phyloP scores from a whole-genome alignment of 1,140 invertebrate species.

The Harlomillsia oculata region DNA sequence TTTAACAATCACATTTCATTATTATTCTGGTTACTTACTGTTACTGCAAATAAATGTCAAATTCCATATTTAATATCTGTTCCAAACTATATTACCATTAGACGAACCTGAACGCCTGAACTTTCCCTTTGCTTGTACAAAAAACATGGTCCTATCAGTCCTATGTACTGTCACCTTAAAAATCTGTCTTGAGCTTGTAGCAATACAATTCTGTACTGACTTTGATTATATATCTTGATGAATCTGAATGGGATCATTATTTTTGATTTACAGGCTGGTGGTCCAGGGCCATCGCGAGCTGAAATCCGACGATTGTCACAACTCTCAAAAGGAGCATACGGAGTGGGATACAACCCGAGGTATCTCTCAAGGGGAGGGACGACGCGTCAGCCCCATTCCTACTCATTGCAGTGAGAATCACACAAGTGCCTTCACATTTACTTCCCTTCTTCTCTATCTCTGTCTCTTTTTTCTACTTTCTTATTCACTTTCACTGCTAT shows the following conservation, averaged over 20 bases:
- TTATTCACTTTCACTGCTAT: not conserved
- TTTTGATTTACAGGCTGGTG: constrained; percentile 16
- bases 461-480: constrained; percentile 18
- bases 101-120: too few species aligned
- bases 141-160: too few species aligned
- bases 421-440: constrained; percentile 34
- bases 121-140: too few species aligned
- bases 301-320: constrained; percentile 31
- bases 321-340: constrained; percentile 27
- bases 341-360: constrained; percentile 35
- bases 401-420: constrained; percentile 37
- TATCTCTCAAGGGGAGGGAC: constrained; percentile 35
- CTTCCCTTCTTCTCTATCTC: constrained; percentile 33
- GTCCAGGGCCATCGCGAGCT: constrained; percentile 6
- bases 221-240: not conserved
- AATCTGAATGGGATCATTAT: not conserved
- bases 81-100: too few species aligned
- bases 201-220: too few species aligned
- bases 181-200: too few species aligned
- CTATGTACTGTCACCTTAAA: too few species aligned
- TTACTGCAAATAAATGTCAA: too few species aligned
- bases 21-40: too few species aligned
- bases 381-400: constrained; percentile 35
- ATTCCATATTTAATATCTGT: too few species aligned
- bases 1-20: too few species aligned